Evolutionary conservation across 2,888 invertebrate species (phyloP), one percentile per base, ranked within the genome.

Genomic region (Cosmia pyralina): DNA sequence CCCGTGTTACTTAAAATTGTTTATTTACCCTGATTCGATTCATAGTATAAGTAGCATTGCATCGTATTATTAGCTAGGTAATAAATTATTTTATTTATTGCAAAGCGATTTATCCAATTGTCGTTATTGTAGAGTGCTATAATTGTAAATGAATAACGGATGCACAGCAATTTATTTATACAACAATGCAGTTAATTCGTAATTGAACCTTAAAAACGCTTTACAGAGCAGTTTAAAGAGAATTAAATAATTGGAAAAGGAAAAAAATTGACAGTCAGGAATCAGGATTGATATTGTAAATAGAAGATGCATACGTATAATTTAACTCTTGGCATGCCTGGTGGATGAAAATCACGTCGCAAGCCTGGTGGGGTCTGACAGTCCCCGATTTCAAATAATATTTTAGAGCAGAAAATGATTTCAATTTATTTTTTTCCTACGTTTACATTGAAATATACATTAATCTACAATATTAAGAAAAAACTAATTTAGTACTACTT

Each of bases 61-160:
- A 22, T 41, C 19, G 11, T 55, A 60, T 55, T 60, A 48, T 65
- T 50, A 46, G 5, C 62, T 28, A 41, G n/a, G 53, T 52, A 76
- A 59, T 58, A 34, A n/a, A n/a, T n/a, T 22, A 46, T 55, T 66
- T 15, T 53, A 58, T 66, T 81, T 58, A 77, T 79, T 64, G 50
- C 50, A 50, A 52, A 57, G 8, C 64, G 22, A 69, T 79, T 66
- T 59, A 69, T 63, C 34, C 80, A 83, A 79, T 79, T 52, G 66
- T 53, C 46, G 34, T 73, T 59, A 82, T 68, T 69, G 62, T 73
- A 50, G 44, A 70, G 22, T 53, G 48, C 50, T 69, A 80, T 64
- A 68, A 83, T 74, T 80, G 59, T 57, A 80, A 70, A 79, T 73
- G 81, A 81, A 70, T 75, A 68, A 80, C 75, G 65, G 41, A 75